Conservation (phyloP, 2,113 vertebrate genomes). For the Lepus europaeus region DNA sequence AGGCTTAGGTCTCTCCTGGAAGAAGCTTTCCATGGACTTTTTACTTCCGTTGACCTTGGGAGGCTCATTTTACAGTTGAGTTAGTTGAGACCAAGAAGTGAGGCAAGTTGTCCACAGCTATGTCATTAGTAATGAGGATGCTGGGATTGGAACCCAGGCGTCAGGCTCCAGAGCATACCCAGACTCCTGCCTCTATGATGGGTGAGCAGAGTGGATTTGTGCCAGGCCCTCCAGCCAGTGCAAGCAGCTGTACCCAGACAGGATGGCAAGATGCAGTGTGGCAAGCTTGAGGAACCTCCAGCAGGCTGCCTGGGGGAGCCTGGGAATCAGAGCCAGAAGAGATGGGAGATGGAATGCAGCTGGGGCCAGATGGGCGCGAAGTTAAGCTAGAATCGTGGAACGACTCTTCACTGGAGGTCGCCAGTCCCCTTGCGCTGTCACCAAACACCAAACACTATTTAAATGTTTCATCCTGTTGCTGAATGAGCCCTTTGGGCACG, state of each 20-base stretch:
- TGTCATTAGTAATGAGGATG: background rate
- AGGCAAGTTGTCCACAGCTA: background rate
- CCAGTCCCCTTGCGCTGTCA: background rate
- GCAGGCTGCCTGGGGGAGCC: background rate
- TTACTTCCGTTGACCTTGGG: too few species aligned
- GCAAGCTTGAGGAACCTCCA: background rate
- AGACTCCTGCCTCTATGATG: background rate
- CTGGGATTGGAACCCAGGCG: background rate
- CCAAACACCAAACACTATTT: conserved; percentile 23
- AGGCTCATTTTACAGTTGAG: background rate
- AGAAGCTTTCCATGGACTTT: too few species aligned
- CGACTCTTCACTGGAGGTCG: background rate
- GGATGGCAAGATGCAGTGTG: background rate
- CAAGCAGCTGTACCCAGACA: background rate
- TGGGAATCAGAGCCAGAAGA: background rate
- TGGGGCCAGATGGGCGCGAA: background rate
- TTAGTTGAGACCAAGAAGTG: background rate
- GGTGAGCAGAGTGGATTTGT: background rate
- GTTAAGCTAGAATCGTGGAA: background rate
- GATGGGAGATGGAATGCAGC: background rate
- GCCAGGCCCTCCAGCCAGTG: too few species aligned
- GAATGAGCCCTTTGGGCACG: conserved; percentile 39
- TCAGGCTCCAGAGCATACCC: fast-evolving
- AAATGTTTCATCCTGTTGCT: background rate
- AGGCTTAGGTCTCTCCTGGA: too few species aligned